A percentile compares a stretch with the other conserved stretches of the same genome.
phyloP scores from a whole-genome alignment of 1,140 invertebrate genomes.

The Vollenhovia emeryi region DNA sequence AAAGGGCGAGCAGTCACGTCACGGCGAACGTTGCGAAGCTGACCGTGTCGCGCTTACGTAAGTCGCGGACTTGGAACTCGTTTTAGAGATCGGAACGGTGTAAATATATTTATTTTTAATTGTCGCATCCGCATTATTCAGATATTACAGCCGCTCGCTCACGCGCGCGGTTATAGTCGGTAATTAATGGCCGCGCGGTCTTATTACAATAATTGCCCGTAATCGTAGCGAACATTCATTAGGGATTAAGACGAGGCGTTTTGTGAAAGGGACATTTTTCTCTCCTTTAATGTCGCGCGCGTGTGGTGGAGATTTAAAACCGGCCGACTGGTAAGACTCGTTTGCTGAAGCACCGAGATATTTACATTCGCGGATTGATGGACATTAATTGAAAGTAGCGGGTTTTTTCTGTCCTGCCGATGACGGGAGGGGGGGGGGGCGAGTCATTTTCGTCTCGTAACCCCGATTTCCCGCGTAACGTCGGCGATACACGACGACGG shows the following conservation, averaged over 20 bases:
- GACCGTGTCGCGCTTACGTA: constrained; percentile 14
- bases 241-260: not conserved
- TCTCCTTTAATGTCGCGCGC: not conserved
- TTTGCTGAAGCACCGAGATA: not conserved
- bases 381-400: constrained; percentile 22
- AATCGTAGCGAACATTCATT: not conserved
- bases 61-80: not conserved
- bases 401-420: not conserved
- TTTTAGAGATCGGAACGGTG: not conserved
- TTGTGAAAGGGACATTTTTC: not conserved
- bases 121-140: not conserved
- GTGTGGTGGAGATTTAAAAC: not conserved
- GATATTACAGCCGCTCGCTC: not conserved
- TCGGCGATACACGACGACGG: constrained; percentile 43
- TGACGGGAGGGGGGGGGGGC: not conserved
- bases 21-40: not conserved
- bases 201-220: not conserved
- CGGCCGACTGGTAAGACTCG: not conserved
- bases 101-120: constrained; percentile 9
- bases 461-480: constrained; percentile 60
- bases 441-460: constrained; percentile 19
- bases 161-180: not conserved
- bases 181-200: not conserved
- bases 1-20: constrained; percentile 60
- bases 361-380: not conserved